Percentiles rank a stretch among this genome's conserved stretches.
Evolutionary conservation across 64 coral and sea anemone genomes (phyloP).

Genomic region (Cladopsammia gracilis): DNA sequence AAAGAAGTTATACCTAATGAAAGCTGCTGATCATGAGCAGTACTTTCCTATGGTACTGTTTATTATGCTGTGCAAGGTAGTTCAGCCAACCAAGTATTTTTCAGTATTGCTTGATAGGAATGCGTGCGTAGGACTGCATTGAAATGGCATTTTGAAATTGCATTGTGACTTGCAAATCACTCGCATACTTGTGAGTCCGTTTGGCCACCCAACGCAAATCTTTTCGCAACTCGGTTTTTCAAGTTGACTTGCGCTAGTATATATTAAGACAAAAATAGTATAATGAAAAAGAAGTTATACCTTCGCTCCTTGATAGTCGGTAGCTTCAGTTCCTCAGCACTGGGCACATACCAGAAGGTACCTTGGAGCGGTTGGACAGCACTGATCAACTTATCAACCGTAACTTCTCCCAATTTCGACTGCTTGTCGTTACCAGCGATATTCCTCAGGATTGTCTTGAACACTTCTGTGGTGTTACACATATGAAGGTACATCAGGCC

Average conservation of each 20-base stretch:
- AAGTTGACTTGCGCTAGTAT: not conserved
- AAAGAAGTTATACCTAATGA: slow-evolving; percentile 63
- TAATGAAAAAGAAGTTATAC: not conserved
- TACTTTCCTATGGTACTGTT: too few species aligned
- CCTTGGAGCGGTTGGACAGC: slow-evolving; percentile 76
- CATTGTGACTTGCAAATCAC: too few species aligned
- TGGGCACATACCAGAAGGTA: slow-evolving; percentile 87
- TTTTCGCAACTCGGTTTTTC: too few species aligned
- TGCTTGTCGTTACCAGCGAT: slow-evolving; percentile 74
- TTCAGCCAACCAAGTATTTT: too few species aligned
- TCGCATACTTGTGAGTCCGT: too few species aligned
- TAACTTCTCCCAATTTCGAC: slow-evolving; percentile 68
- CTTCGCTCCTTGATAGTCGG: slow-evolving; percentile 60
- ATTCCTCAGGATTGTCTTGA: slow-evolving; percentile 73
- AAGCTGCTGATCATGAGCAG: too few species aligned
- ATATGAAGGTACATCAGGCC: slow-evolving; percentile 81
- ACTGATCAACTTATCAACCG: slow-evolving; percentile 73
- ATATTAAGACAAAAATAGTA: not conserved
- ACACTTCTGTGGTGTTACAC: slow-evolving; percentile 61
- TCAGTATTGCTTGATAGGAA: too few species aligned
- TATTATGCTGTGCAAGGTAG: too few species aligned
- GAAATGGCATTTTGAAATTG: too few species aligned
- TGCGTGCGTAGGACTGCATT: too few species aligned
- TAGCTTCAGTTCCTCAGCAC: slow-evolving; percentile 82
- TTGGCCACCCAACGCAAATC: too few species aligned